Base-by-base conservation (phyloP, 2,113 vertebrate species). In the Dipodomys merriami region DNA sequence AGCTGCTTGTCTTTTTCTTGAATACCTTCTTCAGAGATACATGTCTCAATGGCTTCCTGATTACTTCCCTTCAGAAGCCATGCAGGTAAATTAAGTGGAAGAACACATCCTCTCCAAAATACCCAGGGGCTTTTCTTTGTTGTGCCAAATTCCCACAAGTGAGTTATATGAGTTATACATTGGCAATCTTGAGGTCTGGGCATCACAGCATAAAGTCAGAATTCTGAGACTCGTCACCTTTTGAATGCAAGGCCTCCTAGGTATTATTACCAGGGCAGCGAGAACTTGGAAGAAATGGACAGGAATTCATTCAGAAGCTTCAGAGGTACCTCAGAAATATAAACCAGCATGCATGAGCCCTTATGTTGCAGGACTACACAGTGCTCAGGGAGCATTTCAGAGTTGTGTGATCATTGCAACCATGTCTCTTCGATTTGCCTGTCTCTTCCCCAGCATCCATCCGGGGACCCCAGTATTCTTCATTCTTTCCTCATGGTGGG, bases 121-220 rank as follows among this genome's bases (percentile, higher is more conserved):
- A 22, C 5, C 2, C 2, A 62, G 49, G 4, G 62, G 2, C n/a
- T 94, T 88, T 77, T 77, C 10, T 88, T 78, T 1, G 1, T 33
- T 44, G 1, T 18, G 30, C 62, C 30, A 53, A 23, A 80, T 89
- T 49, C 68, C 13, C 67, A 53, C n/a, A 3, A 76, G 11, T 16
- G 71, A 69, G n/a, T 33, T 0, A 0, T 22, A 44, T 16, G 71
- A 69, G n/a, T 33, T 0, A 0, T 22, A 44, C 22, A 16, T 86
- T 33, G 57, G 83, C 23, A 74, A 83, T 4, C 35, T 69, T 72
- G 35, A 5, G 53, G 16, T 25, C 33, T 33, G 33, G 68, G 8
- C 22, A 22, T 6, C 6, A 35, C 6, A 39, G 39, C 2, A 39
- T 18, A 57, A 64, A 91, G 20, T 12, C 49, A 0, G 57, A 27